These are phyloP conservation scores for Drosophila auraria DNA, from an alignment of 1,140 invertebrate species.

Conservation along the genomic window DNA sequence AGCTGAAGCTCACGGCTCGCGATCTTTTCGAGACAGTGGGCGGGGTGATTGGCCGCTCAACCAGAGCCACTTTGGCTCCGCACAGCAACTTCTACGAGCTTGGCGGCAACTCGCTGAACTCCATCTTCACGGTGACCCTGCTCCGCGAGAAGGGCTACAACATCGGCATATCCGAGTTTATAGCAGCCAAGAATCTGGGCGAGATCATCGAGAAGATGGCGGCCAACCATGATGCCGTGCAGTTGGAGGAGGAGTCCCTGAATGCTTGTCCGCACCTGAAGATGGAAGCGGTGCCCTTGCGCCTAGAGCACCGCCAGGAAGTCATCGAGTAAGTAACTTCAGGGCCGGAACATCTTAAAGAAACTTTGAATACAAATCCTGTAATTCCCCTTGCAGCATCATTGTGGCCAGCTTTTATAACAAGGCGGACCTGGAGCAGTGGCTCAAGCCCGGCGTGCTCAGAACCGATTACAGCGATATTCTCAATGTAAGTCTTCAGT, in stretches of 20 bases:
- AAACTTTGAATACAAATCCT: neutral
- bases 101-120: slow-evolving; percentile 94
- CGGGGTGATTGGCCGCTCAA: slow-evolving; percentile 88
- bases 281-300: slow-evolving; percentile 87
- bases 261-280: slow-evolving; percentile 80
- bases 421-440: slow-evolving; percentile 93
- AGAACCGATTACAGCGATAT: slow-evolving; percentile 89
- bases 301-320: slow-evolving; percentile 88
- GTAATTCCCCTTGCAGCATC: slow-evolving; percentile 87
- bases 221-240: slow-evolving; percentile 63
- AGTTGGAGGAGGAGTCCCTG: slow-evolving; percentile 67
- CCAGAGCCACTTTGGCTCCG: slow-evolving; percentile 87
- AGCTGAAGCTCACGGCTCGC: slow-evolving; percentile 88
- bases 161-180: slow-evolving; percentile 92
- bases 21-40: slow-evolving; percentile 90
- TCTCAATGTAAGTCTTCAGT: slow-evolving; percentile 85
- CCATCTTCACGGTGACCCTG: slow-evolving; percentile 91
- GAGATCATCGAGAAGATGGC: slow-evolving; percentile 88
- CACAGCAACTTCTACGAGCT: slow-evolving; percentile 92
- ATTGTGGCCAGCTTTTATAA: slow-evolving; percentile 93
- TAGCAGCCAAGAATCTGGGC: slow-evolving; percentile 89
- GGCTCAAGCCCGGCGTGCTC: slow-evolving; percentile 88
- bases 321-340: slow-evolving; percentile 86
- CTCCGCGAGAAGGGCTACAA: slow-evolving; percentile 91
- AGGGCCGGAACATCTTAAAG: no score